Evolutionary conservation across 2,113 vertebrate genomes (phyloP).

Genomic region (Thymallus thymallus): DNA sequence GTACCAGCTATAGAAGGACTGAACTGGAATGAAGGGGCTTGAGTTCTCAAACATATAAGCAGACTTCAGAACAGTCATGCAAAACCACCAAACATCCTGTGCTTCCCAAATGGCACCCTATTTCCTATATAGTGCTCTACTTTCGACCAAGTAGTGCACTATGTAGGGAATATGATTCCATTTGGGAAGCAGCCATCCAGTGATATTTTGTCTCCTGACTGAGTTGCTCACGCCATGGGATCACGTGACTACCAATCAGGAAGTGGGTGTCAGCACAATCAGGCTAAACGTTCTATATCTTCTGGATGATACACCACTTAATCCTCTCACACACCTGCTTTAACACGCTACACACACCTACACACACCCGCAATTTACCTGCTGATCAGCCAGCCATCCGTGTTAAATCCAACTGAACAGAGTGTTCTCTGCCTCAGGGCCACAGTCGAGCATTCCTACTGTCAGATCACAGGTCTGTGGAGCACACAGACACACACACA

Average conservation of each 20-base stretch:
- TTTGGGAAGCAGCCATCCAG: too few species aligned
- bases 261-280: constrained; percentile 40
- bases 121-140: too few species aligned
- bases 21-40: too few species aligned
- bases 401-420: constrained; percentile 45
- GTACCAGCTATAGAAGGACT: constrained; percentile 52
- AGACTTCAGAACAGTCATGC: not conserved
- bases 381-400: constrained; percentile 50
- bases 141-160: too few species aligned
- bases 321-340: constrained; percentile 54
- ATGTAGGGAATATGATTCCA: too few species aligned
- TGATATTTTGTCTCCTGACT: not conserved
- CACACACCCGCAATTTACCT: constrained; percentile 64
- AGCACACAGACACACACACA: too few species aligned
- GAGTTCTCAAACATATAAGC: too few species aligned
- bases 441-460: constrained; percentile 61
- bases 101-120: too few species aligned
- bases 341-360: constrained; percentile 30
- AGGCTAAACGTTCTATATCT: constrained; percentile 25
- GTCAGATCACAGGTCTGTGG: constrained; percentile 45
- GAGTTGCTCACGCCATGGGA: not conserved
- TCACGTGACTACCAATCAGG: constrained; percentile 41
- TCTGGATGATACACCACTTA: constrained; percentile 58
- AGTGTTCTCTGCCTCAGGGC: constrained; percentile 41
- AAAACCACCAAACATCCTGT: not conserved